A percentile compares a stretch with the other conserved stretches of the same genome.
Evolutionary conservation across 2,797 vertebrate genomes (phyloP).

Genomic region (Phalanger gymnotis): DNA sequence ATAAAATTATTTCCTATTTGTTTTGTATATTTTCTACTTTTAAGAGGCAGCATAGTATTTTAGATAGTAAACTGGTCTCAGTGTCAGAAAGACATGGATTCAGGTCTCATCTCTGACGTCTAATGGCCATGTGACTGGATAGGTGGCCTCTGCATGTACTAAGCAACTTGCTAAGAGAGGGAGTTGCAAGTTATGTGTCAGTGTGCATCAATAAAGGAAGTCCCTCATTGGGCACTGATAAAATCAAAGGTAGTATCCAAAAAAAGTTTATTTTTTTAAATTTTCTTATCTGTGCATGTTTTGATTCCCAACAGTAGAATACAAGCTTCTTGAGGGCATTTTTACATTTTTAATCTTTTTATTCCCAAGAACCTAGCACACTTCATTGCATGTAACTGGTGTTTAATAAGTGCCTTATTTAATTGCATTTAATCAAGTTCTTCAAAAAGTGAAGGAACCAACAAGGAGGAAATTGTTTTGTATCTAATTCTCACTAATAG

Average conservation of each 20-base stretch:
- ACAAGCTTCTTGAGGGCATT: background rate
- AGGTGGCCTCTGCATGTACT: background rate
- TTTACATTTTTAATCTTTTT: background rate
- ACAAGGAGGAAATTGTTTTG: background rate
- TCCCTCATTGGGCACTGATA: background rate
- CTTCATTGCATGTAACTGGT: background rate
- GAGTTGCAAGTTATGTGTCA: background rate
- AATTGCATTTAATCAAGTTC: background rate
- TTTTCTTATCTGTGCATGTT: background rate
- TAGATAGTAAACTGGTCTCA: background rate
- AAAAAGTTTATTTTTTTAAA: background rate
- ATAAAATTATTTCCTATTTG: background rate
- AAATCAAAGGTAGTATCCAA: background rate
- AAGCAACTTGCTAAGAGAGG: background rate
- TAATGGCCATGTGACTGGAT: background rate
- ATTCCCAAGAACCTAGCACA: background rate
- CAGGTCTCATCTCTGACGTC: background rate
- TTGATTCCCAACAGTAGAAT: background rate
- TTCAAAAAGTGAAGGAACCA: no score
- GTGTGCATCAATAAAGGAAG: background rate
- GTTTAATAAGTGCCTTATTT: background rate
- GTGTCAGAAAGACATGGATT: background rate
- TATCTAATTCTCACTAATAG: background rate
- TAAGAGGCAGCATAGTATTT: background rate
- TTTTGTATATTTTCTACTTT: background rate